Percentiles rank a stretch among this genome's conserved stretches.
Evolutionary conservation across 35 echinoderm and acorn worm genomes (phyloP).

Genomic region (Apostichopus californicus): DNA sequence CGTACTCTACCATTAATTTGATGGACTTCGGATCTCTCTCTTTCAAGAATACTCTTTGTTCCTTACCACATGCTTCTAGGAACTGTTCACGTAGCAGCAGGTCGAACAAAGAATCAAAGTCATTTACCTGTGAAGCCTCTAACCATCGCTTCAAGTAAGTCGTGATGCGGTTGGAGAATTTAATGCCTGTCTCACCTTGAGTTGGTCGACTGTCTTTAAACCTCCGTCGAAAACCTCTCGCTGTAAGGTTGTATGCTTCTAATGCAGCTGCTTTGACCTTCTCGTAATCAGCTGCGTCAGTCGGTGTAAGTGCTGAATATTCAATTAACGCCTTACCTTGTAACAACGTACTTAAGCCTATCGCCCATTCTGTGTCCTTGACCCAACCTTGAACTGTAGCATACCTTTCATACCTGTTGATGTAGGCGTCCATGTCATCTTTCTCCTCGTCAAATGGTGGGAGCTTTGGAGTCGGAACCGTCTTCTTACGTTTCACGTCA

Average conservation of each 20-base stretch:
- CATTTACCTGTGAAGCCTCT: no score
- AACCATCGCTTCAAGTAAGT: no score
- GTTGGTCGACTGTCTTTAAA: no score
- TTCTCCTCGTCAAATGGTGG: background rate
- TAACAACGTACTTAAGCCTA: conserved; percentile 37
- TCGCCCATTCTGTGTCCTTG: conserved; percentile 9
- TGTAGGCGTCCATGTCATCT: conserved; percentile 26
- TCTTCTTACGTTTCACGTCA: background rate
- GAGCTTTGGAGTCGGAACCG: background rate
- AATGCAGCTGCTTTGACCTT: background rate
- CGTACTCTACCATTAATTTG: background rate
- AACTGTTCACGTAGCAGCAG: no score
- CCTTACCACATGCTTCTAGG: no score
- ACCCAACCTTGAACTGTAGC: background rate
- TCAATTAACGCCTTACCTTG: conserved; percentile 14
- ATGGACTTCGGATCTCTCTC: background rate
- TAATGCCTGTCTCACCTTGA: no score
- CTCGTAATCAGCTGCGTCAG: background rate
- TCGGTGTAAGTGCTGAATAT: background rate
- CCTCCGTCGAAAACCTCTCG: background rate
- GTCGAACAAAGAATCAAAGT: no score
- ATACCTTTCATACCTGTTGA: background rate
- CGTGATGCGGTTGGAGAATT: no score
- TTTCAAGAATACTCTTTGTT: background rate
- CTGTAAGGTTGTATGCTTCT: no score